Conservation (phyloP, 2,113 vertebrate genomes). For the Hippocampus zosterae region DNA sequence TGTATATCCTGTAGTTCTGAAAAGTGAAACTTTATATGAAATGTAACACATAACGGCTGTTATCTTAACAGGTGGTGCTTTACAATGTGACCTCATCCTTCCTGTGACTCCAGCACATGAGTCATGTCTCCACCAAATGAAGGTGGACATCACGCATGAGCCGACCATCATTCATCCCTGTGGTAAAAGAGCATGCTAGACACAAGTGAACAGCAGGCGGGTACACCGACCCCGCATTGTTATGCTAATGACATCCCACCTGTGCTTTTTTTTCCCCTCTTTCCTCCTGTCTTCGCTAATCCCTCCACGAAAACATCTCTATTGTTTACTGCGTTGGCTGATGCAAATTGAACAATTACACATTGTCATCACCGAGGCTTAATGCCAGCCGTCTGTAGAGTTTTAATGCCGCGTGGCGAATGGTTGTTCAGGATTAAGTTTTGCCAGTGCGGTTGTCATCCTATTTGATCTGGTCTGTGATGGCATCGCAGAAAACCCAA, state of each 20-base stretch:
- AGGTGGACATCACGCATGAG: not conserved
- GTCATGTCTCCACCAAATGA: not conserved
- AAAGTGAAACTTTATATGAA: no score
- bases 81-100: not conserved
- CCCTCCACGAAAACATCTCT: not conserved
- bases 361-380: not conserved
- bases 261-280: not conserved
- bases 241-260: not conserved
- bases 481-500: not conserved
- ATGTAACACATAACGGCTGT: not conserved
- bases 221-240: not conserved
- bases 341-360: conserved; percentile 2
- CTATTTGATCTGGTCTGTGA: not conserved
- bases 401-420: not conserved
- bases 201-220: not conserved
- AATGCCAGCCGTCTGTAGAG: not conserved
- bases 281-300: not conserved
- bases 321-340: not conserved
- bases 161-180: not conserved
- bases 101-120: not conserved
- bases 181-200: not conserved
- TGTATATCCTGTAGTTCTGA: no score
- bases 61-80: not conserved
- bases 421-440: not conserved
- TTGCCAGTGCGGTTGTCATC: not conserved